A percentile compares a stretch with the other conserved stretches of the same genome.
Evolutionary conservation across 1,140 invertebrate genomes (phyloP).

Genomic region (Cotesia glomerata): DNA sequence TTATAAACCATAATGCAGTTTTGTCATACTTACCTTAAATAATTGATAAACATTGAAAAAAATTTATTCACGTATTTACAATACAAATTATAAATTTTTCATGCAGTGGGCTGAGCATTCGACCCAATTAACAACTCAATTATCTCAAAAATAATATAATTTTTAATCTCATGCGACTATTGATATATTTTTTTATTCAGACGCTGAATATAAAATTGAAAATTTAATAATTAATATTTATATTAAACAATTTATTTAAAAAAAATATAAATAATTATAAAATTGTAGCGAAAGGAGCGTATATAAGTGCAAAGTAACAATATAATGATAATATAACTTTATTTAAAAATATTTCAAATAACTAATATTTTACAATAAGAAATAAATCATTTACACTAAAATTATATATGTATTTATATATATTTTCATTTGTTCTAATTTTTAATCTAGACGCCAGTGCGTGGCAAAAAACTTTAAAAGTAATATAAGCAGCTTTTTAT

Average conservation of each 20-base stretch:
- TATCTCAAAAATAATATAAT: conserved; percentile 32
- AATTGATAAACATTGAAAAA: conserved; percentile 1
- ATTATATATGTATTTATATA: conserved; percentile 31
- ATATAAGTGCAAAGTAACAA: conserved; percentile 27
- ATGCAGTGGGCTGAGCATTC: conserved; percentile 50
- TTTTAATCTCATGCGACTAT: not conserved
- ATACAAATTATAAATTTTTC: conserved; percentile 47
- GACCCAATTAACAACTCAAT: conserved; percentile 47
- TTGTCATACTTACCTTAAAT: conserved; percentile 34
- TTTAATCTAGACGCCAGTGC: conserved; percentile 26
- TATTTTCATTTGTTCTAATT: conserved; percentile 32
- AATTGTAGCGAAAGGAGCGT: conserved; percentile 29
- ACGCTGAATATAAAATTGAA: not conserved
- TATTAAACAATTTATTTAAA: conserved; percentile 17
- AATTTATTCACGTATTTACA: conserved; percentile 38
- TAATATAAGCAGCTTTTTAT: conserved; percentile 17
- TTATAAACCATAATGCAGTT: conserved; percentile 41
- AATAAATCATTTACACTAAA: conserved; percentile 49
- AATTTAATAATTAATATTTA: too few relatives aligned
- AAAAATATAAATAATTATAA: conserved; percentile 29
- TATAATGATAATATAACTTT: conserved; percentile 37
- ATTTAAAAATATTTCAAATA: conserved; percentile 38
- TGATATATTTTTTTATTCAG: not conserved
- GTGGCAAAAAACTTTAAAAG: conserved; percentile 31
- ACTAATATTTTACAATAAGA: conserved; percentile 56